A percentile compares a stretch with the other conserved stretches of the same genome.
phyloP scores from a whole-genome alignment of 1,140 invertebrate genomes.

The Drosophila pachea region DNA sequence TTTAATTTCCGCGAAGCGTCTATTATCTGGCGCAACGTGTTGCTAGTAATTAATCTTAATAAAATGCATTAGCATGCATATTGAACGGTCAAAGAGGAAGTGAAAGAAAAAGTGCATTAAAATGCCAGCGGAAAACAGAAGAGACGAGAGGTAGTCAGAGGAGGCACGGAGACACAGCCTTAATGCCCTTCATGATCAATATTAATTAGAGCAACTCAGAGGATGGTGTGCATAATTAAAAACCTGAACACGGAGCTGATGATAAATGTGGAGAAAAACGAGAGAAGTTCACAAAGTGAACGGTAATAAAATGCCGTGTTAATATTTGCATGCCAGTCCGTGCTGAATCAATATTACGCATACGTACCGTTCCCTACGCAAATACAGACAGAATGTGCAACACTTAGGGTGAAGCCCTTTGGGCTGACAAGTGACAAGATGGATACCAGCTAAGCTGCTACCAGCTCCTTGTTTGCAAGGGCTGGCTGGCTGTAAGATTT shows the following conservation, averaged over 20 bases:
- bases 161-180: background rate
- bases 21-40: slow-evolving; percentile 3
- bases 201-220: slow-evolving; percentile 54
- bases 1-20: background rate
- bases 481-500: slow-evolving; percentile 50
- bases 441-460: slow-evolving; percentile 11
- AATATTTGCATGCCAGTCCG: slow-evolving; percentile 53
- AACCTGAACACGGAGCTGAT: slow-evolving; percentile 19
- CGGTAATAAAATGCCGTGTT: slow-evolving; percentile 59
- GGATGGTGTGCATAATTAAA: slow-evolving; percentile 52
- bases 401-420: slow-evolving; percentile 32
- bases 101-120: slow-evolving; percentile 11
- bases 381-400: slow-evolving; percentile 17
- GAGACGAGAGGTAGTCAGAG: background rate
- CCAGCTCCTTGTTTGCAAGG: slow-evolving; percentile 24
- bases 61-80: slow-evolving; percentile 62
- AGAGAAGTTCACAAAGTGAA: slow-evolving; percentile 27
- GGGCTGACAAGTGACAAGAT: slow-evolving; percentile 59
- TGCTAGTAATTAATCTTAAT: slow-evolving; percentile 59
- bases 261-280: slow-evolving; percentile 40
- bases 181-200: slow-evolving; percentile 60
- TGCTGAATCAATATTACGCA: slow-evolving; percentile 60
- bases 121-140: background rate
- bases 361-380: slow-evolving; percentile 18
- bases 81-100: slow-evolving; percentile 23